Conservation (phyloP, 2,888 invertebrate species). For the Globia sparganii region DNA sequence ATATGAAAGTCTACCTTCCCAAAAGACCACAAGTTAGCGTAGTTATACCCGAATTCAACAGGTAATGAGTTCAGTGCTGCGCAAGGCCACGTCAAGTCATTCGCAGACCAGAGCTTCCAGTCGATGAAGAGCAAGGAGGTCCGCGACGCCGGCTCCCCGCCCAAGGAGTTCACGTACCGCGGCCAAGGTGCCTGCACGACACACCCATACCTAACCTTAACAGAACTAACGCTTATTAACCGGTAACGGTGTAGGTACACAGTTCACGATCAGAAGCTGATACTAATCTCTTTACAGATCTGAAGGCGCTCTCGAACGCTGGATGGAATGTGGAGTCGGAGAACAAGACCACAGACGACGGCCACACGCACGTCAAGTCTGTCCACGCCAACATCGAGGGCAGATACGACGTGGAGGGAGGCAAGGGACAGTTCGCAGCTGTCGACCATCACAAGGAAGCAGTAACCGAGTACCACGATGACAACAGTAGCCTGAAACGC, state of each 20-base stretch:
- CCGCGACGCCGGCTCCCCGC: conserved; percentile 94
- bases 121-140: conserved; percentile 95
- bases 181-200: conserved; percentile 85
- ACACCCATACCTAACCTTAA: conserved; percentile 72
- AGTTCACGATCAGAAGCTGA: conserved; percentile 28
- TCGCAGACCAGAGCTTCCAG: conserved; percentile 94
- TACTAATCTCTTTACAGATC: conserved; percentile 79
- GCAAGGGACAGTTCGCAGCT: conserved; percentile 92
- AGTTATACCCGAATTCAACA: conserved; percentile 80
- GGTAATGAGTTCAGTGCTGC: conserved; percentile 87
- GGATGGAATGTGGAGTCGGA: conserved; percentile 93
- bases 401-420: conserved; percentile 91
- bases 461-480: conserved; percentile 85
- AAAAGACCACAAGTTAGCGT: conserved; percentile 69
- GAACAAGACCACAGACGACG: conserved; percentile 91
- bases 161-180: conserved; percentile 90
- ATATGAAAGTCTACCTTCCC: not conserved
- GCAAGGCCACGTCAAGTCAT: conserved; percentile 92
- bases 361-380: conserved; percentile 91
- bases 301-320: conserved; percentile 88
- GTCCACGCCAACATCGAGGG: conserved; percentile 92
- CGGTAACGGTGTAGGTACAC: conserved; percentile 66
- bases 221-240: conserved; percentile 86
- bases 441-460: conserved; percentile 91
- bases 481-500: conserved; percentile 82